Conservation (phyloP, 1,140 invertebrate genomes). For the Lethrus apterus region DNA sequence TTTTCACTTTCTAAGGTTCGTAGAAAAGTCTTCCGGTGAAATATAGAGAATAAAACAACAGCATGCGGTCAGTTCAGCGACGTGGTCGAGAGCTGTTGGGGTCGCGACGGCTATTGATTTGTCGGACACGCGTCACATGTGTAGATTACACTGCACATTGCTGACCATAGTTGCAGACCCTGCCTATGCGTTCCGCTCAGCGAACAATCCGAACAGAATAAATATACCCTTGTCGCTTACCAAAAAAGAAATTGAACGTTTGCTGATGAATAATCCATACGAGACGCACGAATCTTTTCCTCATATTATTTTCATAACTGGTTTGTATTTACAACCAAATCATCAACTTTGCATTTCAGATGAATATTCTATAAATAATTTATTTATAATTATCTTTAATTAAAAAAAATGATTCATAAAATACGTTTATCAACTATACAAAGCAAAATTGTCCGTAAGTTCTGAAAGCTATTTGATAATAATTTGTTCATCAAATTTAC, state of each 20-base stretch:
- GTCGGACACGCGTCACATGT: constrained; percentile 32
- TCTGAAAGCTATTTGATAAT: too few relatives aligned
- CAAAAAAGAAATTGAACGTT: constrained; percentile 7
- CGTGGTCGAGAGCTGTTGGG: constrained; percentile 16
- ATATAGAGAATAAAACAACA: constrained; percentile 29
- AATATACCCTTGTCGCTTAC: background rate
- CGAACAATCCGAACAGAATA: constrained; percentile 5
- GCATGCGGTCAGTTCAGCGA: constrained; percentile 21
- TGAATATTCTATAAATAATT: too few relatives aligned
- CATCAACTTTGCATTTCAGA: too few relatives aligned
- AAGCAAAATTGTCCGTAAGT: too few relatives aligned
- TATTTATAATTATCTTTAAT: too few relatives aligned
- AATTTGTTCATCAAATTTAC: too few relatives aligned
- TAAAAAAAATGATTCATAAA: too few relatives aligned
- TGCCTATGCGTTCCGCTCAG: constrained; percentile 18
- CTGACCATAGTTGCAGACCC: constrained; percentile 19
- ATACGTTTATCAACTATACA: too few relatives aligned
- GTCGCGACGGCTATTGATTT: constrained; percentile 31
- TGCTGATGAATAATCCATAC: constrained; percentile 12
- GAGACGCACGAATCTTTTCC: background rate
- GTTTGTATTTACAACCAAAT: background rate
- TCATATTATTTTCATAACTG: background rate
- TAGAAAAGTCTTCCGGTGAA: constrained; percentile 22
- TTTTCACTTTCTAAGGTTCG: constrained; percentile 25
- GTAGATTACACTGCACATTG: constrained; percentile 26